Conservation (phyloP, 1,140 invertebrate species). For the Aradophagus sp. region DNA sequence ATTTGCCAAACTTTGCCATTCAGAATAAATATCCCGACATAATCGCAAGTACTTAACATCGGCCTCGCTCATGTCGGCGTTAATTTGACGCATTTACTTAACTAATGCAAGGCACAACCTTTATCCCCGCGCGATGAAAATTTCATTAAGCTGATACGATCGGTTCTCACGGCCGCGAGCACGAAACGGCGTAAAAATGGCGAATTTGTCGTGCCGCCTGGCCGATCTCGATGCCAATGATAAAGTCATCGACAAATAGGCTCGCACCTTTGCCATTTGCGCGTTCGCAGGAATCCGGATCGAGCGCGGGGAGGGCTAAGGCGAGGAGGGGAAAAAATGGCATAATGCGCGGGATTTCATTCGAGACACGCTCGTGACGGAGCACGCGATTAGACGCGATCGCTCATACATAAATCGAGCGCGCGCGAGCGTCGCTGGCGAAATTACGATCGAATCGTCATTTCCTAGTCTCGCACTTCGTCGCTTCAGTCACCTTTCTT, state of each 20-base stretch:
- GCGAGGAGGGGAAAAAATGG: slow-evolving; percentile 20
- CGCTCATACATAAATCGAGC: slow-evolving; percentile 49
- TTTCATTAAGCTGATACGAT: slow-evolving; percentile 38
- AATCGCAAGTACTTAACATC: slow-evolving; percentile 3
- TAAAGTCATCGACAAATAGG: slow-evolving; percentile 46
- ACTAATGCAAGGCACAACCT: slow-evolving; percentile 12
- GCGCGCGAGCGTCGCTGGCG: no score
- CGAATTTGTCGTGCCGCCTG: slow-evolving; percentile 28
- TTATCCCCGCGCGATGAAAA: slow-evolving; percentile 34
- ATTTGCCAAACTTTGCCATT: no score
- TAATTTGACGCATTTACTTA: slow-evolving; percentile 33
- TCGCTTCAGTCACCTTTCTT: slow-evolving; percentile 7
- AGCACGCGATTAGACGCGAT: slow-evolving; percentile 43
- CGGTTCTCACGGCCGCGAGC: slow-evolving; percentile 34
- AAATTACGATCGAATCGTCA: no score
- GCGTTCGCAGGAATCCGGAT: slow-evolving; percentile 20
- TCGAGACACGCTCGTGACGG: slow-evolving; percentile 41
- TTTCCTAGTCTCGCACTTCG: slow-evolving; percentile 13
- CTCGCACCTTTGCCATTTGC: slow-evolving; percentile 44
- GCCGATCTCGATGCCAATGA: slow-evolving; percentile 22
- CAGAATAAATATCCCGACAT: no score
- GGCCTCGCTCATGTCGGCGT: slow-evolving; percentile 4
- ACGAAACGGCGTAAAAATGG: slow-evolving; percentile 29
- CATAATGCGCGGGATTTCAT: slow-evolving; percentile 26
- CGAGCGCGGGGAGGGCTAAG: neutral